Evolutionary conservation across 2,888 invertebrate species (phyloP), one percentile per base, ranked within the genome.

Genomic region (Lymantria monacha): DNA sequence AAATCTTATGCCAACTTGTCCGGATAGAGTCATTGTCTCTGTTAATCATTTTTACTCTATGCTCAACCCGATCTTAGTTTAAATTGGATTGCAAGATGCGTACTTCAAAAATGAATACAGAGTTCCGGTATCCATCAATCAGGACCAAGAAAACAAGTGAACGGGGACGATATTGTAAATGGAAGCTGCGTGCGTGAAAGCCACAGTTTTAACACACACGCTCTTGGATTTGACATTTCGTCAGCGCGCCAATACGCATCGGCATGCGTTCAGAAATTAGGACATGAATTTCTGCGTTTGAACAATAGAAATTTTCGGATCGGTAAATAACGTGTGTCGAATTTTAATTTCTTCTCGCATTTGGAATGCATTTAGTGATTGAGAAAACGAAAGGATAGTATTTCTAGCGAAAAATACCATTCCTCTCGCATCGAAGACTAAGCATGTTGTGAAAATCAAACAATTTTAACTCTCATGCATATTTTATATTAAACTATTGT

Each of bases 161-260:
- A 68, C 59, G 57, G 46, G 67, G 62, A 47, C 68, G 47, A 62
- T 58, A 69, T 76, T 76, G 63, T 72, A 69, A 80, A 82, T 83
- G 76, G 79, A 76, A 75, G 76, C 77, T 79, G 79, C 74, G 81
- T 79, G 61, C 77, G 81, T 73, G 85, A 85, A 83, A 85, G 79
- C 66, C 44, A 33, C 42, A 7, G 30, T 48, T 48, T 8, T 14
- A 41, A 14, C 54, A 59, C 56, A 59, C 55, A 64, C 65, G 59
- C 53, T 58, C 60, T 56, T 53, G 55, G 57, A 69, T 70, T 76
- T 71, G 74, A 72, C 71, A 81, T 76, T 79, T 80, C 68, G 71
- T 71, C 69, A 66, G 63, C 59, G 57, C 60, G 63, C 57, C 53
- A 55, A 57, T 56, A 57, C 70, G 69, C 71, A 69, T 65, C 52